These are phyloP conservation scores for Phengaris alcon DNA, from an alignment of 2,888 invertebrate species.

Conservation along the genomic window DNA sequence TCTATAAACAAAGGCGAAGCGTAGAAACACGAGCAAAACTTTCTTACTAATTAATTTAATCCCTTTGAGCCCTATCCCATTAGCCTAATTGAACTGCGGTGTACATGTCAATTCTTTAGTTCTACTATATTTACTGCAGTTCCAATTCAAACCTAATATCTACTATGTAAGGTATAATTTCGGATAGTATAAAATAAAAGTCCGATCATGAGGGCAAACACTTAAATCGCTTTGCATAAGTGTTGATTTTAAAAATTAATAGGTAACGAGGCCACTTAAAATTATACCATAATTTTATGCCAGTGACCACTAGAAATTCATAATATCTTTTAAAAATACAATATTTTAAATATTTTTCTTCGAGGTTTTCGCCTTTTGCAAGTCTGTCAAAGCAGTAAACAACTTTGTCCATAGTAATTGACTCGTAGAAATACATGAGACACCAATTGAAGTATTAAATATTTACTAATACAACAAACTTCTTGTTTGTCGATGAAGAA, in stretches of 20 bases:
- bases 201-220: conserved; percentile 63
- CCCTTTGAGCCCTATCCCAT: conserved; percentile 76
- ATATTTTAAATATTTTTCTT: no score
- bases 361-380: no score
- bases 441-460: background rate
- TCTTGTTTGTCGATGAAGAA: conserved; percentile 10
- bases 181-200: conserved; percentile 41
- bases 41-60: conserved; percentile 79
- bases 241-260: conserved; percentile 39
- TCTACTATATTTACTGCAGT: conserved; percentile 43
- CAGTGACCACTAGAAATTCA: no score
- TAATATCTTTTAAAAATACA: no score
- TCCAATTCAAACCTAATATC: conserved; percentile 43
- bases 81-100: conserved; percentile 78
- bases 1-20: conserved; percentile 69
- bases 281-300: no score
- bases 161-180: conserved; percentile 38
- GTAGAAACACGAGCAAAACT: conserved; percentile 69
- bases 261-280: background rate
- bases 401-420: background rate
- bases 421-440: background rate
- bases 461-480: conserved; percentile 13
- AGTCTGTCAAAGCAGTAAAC: no score
- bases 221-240: conserved; percentile 72
- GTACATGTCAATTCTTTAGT: conserved; percentile 78